Evolutionary conservation across 2,888 invertebrate genomes (phyloP).

Genomic region (Leptothorax acervorum): DNA sequence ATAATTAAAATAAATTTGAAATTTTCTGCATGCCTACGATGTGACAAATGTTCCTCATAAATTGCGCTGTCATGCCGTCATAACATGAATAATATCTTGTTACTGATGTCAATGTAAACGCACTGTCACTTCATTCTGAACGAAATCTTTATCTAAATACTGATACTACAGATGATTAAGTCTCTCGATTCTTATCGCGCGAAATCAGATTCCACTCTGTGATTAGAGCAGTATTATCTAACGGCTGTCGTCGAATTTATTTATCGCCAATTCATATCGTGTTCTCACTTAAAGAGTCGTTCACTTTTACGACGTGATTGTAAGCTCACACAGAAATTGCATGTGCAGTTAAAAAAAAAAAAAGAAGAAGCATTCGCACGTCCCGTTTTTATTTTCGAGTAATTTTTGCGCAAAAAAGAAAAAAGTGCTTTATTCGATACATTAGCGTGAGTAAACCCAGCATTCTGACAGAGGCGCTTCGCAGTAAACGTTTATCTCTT

Average conservation of each 20-base stretch:
- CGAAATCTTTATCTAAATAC: constrained; percentile 13
- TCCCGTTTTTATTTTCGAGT: neutral
- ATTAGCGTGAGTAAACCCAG: neutral
- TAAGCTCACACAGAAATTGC: constrained; percentile 21
- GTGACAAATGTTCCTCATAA: constrained; percentile 1
- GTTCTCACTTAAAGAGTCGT: constrained; percentile 13
- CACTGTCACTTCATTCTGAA: constrained; percentile 19
- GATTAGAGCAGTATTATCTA: constrained; percentile 46
- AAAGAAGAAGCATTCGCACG: neutral
- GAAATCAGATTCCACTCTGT: constrained; percentile 15
- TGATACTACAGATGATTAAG: neutral
- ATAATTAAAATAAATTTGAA: constrained; percentile 7
- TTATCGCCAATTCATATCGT: constrained; percentile 6
- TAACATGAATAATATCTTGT: constrained; percentile 7
- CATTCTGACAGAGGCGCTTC: neutral
- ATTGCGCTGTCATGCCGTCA: neutral
- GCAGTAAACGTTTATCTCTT: neutral
- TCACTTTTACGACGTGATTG: constrained; percentile 7
- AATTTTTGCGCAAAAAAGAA: neutral
- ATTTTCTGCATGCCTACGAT: neutral
- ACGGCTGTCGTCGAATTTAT: constrained; percentile 54
- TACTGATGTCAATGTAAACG: neutral
- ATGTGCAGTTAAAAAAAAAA: neutral
- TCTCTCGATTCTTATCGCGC: constrained; percentile 15
- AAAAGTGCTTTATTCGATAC: neutral